Percentiles rank a stretch among this genome's conserved stretches.
phyloP scores from a whole-genome alignment of 2,888 invertebrate genomes.

The Macrophya annulata region DNA sequence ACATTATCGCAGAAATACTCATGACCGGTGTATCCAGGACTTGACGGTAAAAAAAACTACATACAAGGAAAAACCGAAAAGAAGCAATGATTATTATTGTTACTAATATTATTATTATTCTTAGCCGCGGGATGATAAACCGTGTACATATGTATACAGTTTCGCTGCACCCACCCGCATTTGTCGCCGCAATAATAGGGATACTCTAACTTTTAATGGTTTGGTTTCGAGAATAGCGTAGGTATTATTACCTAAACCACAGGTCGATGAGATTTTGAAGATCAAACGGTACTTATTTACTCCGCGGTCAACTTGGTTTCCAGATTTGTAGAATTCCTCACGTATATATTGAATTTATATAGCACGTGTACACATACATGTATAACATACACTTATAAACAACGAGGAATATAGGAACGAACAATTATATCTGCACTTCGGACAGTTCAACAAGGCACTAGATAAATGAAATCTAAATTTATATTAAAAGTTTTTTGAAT shows the following conservation, averaged over 20 bases:
- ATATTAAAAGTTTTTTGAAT: neutral
- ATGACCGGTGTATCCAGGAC: neutral
- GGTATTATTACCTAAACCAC: slow-evolving; percentile 1
- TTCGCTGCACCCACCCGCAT: neutral
- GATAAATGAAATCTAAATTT: neutral
- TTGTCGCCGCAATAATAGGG: neutral
- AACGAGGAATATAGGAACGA: neutral
- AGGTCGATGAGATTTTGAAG: neutral
- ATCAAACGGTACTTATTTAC: slow-evolving; percentile 2
- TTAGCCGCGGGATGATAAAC: neutral
- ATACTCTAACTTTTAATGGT: neutral
- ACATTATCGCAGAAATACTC: neutral
- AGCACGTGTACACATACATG: neutral
- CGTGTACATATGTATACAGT: neutral
- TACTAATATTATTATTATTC: neutral
- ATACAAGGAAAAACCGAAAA: neutral
- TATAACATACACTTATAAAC: neutral
- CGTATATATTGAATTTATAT: neutral
- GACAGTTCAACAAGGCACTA: neutral
- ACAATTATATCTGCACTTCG: neutral
- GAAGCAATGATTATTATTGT: neutral
- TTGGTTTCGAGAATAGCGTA: neutral
- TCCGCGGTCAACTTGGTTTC: slow-evolving; percentile 1
- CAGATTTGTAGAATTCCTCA: slow-evolving; percentile 1
- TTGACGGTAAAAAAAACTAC: neutral